Evolutionary conservation across 2,113 vertebrate genomes (phyloP).

Genomic region (Callorhinus ursinus): DNA sequence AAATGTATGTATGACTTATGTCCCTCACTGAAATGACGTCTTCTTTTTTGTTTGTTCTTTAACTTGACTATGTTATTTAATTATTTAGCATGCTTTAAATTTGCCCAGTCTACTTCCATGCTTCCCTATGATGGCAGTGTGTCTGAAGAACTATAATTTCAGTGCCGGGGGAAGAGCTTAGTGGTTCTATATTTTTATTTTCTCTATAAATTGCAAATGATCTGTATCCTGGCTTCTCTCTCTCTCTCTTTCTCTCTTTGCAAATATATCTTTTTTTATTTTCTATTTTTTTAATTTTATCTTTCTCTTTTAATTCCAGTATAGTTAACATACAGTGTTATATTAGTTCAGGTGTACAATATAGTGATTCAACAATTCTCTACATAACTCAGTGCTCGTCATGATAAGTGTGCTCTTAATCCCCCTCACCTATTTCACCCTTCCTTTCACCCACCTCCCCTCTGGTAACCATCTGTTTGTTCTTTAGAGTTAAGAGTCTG

Average conservation of each 20-base stretch:
- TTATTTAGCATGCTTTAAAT: not conserved
- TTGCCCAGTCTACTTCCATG: not conserved
- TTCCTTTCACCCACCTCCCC: not conserved
- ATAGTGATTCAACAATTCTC: not conserved
- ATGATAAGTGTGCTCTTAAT: not conserved
- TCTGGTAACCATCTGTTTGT: not conserved
- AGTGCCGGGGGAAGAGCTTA: not conserved
- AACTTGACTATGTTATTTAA: not conserved
- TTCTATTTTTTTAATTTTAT: not conserved
- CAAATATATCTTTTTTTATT: not conserved
- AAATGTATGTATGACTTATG: not conserved
- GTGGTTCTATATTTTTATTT: conserved; percentile 17
- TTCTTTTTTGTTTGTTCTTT: not conserved
- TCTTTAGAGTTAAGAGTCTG: not conserved
- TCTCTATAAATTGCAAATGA: not conserved
- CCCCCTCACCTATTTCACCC: not conserved
- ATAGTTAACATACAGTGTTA: not conserved
- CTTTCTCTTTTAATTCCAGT: not conserved
- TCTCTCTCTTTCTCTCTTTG: not conserved
- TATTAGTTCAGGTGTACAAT: not conserved
- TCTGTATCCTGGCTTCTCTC: conserved; percentile 1
- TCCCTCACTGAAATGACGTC: not conserved
- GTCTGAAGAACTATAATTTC: conserved; percentile 45
- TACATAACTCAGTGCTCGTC: not conserved
- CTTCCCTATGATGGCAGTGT: not conserved